Base-by-base conservation (phyloP, 2,888 invertebrate genomes). In the Watsonalla binaria region DNA sequence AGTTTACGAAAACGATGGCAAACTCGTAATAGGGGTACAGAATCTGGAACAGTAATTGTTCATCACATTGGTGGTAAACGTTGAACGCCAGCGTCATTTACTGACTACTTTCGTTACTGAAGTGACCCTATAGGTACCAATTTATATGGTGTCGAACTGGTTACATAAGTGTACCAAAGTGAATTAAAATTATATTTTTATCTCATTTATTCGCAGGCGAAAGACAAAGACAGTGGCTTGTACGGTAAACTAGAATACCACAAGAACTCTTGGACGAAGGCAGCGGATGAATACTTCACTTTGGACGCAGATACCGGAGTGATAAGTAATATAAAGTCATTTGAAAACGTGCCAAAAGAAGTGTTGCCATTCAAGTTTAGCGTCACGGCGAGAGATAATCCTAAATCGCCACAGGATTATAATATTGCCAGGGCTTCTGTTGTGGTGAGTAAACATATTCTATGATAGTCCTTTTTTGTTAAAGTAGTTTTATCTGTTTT, bases 151-250 rank as follows among this genome's bases (percentile, higher is more conserved):
- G 24, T 1, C 24, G 24, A 24, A 24, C 4, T 1, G 4, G 24
- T 24, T 24, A 24, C 47, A 34, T 24, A 45, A 45, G 15, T 37
- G 37, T 15, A 15, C 6, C 9, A 50, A 39, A 9, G 45, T 51
- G 2, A 34, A 35, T 35, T 9, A 11, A 14, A 42, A 54, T 8
- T 54, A 51, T 46, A 34, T 46, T 34, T 47, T 35, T 39, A 14
- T 51, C 39, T 35, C 37, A 39, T 39, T 56, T 55, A 47, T 14
- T 46, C 48, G 34, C 61, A 96, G 92, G 98, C 98, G 0, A 94
- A 94, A 63, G 98, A 98, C 82, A 93, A 93, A 62, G 98, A 98
- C 77, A 95, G 96, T 53, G 96, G 96, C 0, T 94, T 94, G 60
- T 96, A 93, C 77, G 97, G 97, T 1, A 94, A 94, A 72, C 86